These are phyloP conservation scores for Oxygymnocypris stewartii DNA, from an alignment of 2,113 vertebrate genomes.

Conservation along the genomic window DNA sequence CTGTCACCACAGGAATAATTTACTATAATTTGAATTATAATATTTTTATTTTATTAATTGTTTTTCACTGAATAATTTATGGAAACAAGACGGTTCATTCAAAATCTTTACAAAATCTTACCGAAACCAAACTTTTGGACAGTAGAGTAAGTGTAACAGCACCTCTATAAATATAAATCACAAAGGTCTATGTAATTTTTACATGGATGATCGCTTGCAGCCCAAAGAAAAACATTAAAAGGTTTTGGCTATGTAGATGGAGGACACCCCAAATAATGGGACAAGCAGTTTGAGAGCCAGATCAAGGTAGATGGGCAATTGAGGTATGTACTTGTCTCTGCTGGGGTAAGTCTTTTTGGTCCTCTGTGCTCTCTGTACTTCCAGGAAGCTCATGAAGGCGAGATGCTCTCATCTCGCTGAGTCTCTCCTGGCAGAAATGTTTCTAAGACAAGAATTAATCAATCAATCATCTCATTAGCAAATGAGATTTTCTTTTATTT, in stretches of 20 bases:
- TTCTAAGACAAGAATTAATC: conserved; percentile 53
- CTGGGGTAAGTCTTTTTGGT: conserved; percentile 65
- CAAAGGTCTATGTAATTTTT: background rate
- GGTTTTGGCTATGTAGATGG: conserved; percentile 28
- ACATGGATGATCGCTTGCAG: conserved; percentile 6
- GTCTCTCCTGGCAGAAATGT: conserved; percentile 65
- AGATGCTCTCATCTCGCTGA: conserved; percentile 66
- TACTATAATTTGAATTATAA: too few relatives aligned
- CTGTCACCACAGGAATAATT: background rate
- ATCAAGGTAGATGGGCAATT: conserved; percentile 48
- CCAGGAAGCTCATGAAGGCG: conserved; percentile 64
- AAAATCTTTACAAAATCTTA: background rate
- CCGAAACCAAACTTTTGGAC: background rate
- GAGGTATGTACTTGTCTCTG: conserved; percentile 64
- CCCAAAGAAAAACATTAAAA: conserved; percentile 26
- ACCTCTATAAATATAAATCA: background rate
- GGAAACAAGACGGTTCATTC: background rate
- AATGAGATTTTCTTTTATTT: conserved; percentile 29
- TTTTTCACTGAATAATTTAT: background rate
- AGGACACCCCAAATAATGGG: conserved; percentile 54
- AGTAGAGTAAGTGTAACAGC: background rate
- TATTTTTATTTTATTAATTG: background rate
- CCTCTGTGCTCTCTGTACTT: conserved; percentile 65
- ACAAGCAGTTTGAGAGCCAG: conserved; percentile 54
- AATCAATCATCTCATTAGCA: conserved; percentile 48